Evolutionary conservation across 2,888 invertebrate genomes (phyloP), one percentile per base, ranked within the genome.

Genomic region (Pseudolycoriella hygida): DNA sequence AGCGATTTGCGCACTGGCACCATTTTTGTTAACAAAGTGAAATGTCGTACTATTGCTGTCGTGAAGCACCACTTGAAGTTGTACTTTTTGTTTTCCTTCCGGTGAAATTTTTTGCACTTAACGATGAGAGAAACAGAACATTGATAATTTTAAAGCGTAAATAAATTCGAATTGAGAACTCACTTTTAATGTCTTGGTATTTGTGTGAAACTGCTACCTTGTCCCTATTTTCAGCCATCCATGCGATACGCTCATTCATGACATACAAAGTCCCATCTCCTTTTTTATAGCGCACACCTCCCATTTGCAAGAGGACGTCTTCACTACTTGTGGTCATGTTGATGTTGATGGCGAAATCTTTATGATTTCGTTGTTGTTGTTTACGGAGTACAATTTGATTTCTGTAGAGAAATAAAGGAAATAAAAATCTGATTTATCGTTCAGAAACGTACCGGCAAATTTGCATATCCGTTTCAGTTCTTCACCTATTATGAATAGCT

Each of bases 41-140:
- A 98, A 99, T 12, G 96, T 97, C 3, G 92, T 90, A 42, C 90
- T 87, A 42, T 84, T 78, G 17, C 89, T 90, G 69, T 89, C 90
- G 55, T 96, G 89, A 50, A 98, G 69, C 17, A 94, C 90, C 17
- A 97, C 80, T 72, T 99, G 98, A 14, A 99, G 70, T 63, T 99
- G 98, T 46, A 99, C 89, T 69, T 98, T 98, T 19, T 92, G 82
- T 67, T 98, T 98, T 19, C 92, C 93, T 55, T 83, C 93, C 0
- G 97, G 94, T 19, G 88, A 88, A 55, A 99, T 96, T 69, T 96
- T 93, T 72, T 98, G 97, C 52, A 83, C 89, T 90, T 62, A 42
- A 70, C 25, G 25, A 8, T 4, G 25, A 8, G 5, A 67, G 41
- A 25, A 15, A 49, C 19, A 45, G n/a, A n/a, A n/a, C n/a, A n/a